phyloP scores from a whole-genome alignment of 2,797 vertebrate genomes.

The Pantherophis alleghaniensis region DNA sequence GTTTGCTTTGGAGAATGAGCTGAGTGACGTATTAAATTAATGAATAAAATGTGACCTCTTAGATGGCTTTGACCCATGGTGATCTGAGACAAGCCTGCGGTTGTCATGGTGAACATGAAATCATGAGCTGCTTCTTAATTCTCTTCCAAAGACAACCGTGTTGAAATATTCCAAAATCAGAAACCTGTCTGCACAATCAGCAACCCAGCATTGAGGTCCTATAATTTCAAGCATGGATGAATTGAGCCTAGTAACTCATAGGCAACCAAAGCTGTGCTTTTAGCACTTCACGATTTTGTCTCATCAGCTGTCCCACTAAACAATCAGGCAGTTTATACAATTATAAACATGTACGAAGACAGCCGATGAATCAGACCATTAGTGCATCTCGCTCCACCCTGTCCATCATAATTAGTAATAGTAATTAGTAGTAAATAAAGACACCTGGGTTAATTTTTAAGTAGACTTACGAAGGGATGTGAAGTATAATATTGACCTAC shows the following conservation, averaged over 20 bases:
- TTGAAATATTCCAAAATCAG: background rate
- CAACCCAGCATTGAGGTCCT: background rate
- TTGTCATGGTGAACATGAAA: background rate
- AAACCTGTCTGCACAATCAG: background rate
- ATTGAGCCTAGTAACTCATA: background rate
- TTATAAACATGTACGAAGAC: background rate
- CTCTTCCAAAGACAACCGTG: background rate
- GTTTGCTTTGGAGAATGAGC: background rate
- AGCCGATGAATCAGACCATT: background rate
- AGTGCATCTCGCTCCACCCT: background rate
- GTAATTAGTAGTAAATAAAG: background rate
- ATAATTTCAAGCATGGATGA: background rate
- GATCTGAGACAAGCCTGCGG: background rate
- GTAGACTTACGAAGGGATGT: background rate
- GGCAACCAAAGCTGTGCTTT: background rate
- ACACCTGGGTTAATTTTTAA: background rate
- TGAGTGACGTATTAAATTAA: background rate
- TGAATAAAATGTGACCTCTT: background rate
- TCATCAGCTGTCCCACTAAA: background rate
- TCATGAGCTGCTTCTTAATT: background rate
- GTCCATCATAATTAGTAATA: background rate
- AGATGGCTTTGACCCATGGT: background rate
- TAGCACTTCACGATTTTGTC: background rate
- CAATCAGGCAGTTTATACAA: background rate
- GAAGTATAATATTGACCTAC: background rate